Conservation (phyloP, 2,797 vertebrate species). For the Protonibea diacanthus region DNA sequence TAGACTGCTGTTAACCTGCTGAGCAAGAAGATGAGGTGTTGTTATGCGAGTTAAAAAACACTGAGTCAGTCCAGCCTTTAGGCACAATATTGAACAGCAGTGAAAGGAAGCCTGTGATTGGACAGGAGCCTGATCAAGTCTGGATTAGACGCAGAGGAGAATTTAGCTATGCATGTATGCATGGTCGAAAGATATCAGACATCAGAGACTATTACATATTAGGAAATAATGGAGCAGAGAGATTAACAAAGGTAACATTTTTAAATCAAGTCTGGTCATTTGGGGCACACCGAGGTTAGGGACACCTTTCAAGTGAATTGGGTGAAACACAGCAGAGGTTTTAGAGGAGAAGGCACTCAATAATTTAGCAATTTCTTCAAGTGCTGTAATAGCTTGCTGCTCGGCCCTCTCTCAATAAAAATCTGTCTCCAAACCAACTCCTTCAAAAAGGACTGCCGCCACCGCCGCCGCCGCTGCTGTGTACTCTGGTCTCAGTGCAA, state of each 20-base stretch:
- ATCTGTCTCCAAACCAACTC: slow-evolving; percentile 43
- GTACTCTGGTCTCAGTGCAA: slow-evolving; percentile 60
- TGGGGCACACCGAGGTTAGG: slow-evolving; percentile 26
- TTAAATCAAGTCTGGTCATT: slow-evolving; percentile 34
- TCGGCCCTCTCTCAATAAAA: slow-evolving; percentile 57
- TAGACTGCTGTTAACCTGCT: slow-evolving; percentile 67
- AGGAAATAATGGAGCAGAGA: slow-evolving; percentile 29
- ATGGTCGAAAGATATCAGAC: background rate
- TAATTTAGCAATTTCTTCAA: slow-evolving; percentile 75
- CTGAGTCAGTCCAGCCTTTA: slow-evolving; percentile 18
- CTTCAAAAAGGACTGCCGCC: slow-evolving; percentile 43
- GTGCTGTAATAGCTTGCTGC: slow-evolving; percentile 61
- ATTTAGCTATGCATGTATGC: background rate
- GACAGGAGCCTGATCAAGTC: slow-evolving; percentile 15
- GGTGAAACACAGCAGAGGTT: slow-evolving; percentile 55
- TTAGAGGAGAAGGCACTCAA: slow-evolving; percentile 50
- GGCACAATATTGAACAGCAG: background rate
- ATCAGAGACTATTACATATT: slow-evolving; percentile 18
- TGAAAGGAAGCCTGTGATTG: slow-evolving; percentile 10
- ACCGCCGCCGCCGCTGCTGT: slow-evolving; percentile 4
- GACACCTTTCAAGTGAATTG: slow-evolving; percentile 63
- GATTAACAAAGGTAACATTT: slow-evolving; percentile 44
- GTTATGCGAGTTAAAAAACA: slow-evolving; percentile 31
- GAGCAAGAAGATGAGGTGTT: slow-evolving; percentile 52
- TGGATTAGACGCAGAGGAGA: background rate